A percentile compares a stretch with the other conserved stretches of the same genome.
Evolutionary conservation across 2,113 vertebrate species (phyloP).

Genomic region (Zosterops lateralis): DNA sequence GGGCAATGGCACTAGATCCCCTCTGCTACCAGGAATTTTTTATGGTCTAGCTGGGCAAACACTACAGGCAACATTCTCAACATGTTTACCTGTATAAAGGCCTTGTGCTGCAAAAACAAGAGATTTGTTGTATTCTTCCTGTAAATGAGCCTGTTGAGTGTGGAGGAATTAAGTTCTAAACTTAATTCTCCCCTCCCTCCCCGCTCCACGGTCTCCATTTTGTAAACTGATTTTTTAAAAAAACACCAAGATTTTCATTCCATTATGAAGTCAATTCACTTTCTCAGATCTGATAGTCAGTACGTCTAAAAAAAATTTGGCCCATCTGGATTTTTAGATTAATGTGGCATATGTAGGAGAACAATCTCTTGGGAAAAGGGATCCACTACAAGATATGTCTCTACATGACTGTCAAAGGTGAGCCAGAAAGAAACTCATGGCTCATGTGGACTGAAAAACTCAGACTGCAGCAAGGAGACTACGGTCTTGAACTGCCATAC

Average conservation of each 20-base stretch:
- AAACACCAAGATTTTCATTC: not conserved
- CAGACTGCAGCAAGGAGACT: not conserved
- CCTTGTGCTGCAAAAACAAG: conserved; percentile 65
- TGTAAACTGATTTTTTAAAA: not conserved
- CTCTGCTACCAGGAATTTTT: conserved; percentile 57
- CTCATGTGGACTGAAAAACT: not conserved
- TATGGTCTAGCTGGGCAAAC: conserved; percentile 71
- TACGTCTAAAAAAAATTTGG: not conserved
- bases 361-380: not conserved
- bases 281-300: not conserved
- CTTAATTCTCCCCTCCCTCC: conserved; percentile 10
- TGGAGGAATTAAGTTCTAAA: conserved; percentile 46
- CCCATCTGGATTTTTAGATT: not conserved
- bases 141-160: conserved; percentile 65
- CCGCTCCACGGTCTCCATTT: not conserved
- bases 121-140: conserved; percentile 64
- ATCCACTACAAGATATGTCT: not conserved
- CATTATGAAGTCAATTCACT: not conserved
- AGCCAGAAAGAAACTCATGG: not conserved
- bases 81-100: conserved; percentile 70
- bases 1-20: not conserved
- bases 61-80: conserved; percentile 73
- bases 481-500: not conserved
- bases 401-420: not conserved
- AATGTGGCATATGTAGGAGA: not conserved